Evolutionary conservation across 2,888 invertebrate species (phyloP), one percentile per base, ranked within the genome.

Genomic region (Epirrita christyi): DNA sequence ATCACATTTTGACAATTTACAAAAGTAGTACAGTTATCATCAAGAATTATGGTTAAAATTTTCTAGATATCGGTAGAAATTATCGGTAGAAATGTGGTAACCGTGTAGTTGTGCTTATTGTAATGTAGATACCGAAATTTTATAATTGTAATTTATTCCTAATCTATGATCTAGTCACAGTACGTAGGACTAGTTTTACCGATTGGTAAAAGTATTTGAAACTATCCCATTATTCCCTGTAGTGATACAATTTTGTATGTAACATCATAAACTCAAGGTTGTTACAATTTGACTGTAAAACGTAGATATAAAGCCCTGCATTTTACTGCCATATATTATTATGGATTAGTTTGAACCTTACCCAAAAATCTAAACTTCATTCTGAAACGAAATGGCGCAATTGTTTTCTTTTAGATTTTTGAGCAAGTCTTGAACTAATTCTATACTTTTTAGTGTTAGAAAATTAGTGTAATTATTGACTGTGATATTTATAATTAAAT

Each of bases 401-500:
- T 38, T 14, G 14, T 11, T 8, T 14, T 1, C 7, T 38, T 38
- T 38, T 38, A 11, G 38, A 5, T 0, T 38, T 14, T 6, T 8
- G 38, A 4, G n/a, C 88, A 28, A 48, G 42, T n/a, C 37, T 54
- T 54, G 14, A 36, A 45, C 34, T 48, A 48, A 40, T 40, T 21
- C 34, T 28, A 83, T 82, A 83, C 73, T 72, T n/a, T 76, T 80
- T 88, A 87, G 86, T 80, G 77, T 71, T 85, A 85, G 77, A 75
- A 73, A 68, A 74, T 88, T 90, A 91, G 90, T 87, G 78, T 88
- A 87, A 90, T 85, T 83, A 87, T 88, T 86, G 90, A 90, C 91
- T 92, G 91, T 92, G 91, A 92, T 92, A 92, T 89, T 91, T 90
- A 90, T 90, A 83, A 66, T 88, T 88, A 88, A 83, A 89, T 85